Evolutionary conservation across 2,113 vertebrate genomes (phyloP), one percentile per base, ranked within the genome.

Genomic region (Gadus macrocephalus): DNA sequence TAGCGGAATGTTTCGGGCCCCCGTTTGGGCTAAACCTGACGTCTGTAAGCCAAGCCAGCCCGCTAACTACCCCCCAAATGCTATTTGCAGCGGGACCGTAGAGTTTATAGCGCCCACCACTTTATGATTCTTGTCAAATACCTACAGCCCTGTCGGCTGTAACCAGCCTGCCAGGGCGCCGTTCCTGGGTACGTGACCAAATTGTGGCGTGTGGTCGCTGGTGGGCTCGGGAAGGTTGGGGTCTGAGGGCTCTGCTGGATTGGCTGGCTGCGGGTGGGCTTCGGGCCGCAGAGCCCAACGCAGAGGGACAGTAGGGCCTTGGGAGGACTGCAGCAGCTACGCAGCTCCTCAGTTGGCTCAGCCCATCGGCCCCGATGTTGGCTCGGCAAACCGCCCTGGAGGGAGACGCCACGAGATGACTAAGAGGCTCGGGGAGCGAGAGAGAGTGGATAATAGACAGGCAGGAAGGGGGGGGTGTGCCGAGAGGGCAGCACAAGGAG

Each of bases 371-470:
- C n/a, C 38, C 27, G 65, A 16, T 67, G 20, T 67, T 67, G 53
- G 53, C 65, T 55, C 38, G 53, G 65, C 65, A 53, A 67, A 67
- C 64, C 53, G 49, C n/a, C 65, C 38, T 42, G 12, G n/a, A 67
- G 65, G 20, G n/a, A 67, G 65, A 49, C 7, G 49, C 38, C 49
- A 4, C 8, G 64, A 20, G 42, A 25, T 15, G n/a, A 31, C 8
- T 20, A 66, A 3, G 49, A 15, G 19, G 25, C 20, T 49, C 16
- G 64, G 64, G 1, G 7, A 16, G 42, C 3, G 35, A n/a, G 64
- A 42, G 66, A 12, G 67, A 4, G 16, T n/a, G 19, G n/a, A 19
- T 59, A 59, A 59, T 17, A 49, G 42, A 49, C 42, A 9, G 42
- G 2, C 42, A 20, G 20, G 20, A 20, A 20, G 11, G 38, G 38